Evolutionary conservation across 2,888 invertebrate species (phyloP).

Genomic region (Lepidochrysops patricia): DNA sequence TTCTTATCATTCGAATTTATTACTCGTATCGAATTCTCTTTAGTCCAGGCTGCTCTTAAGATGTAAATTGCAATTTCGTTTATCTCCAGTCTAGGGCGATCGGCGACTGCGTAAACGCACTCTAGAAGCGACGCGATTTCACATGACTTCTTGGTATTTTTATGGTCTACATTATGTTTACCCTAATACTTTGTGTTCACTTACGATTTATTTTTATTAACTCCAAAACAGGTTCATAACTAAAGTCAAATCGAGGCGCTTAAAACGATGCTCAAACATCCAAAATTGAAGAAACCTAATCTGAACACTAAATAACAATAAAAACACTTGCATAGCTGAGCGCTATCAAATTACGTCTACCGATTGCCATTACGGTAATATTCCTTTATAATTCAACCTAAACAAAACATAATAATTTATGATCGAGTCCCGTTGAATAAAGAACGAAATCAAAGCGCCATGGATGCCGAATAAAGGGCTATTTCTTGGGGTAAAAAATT

Average conservation of each 20-base stretch:
- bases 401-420: slow-evolving; percentile 70
- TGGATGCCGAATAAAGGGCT: slow-evolving; percentile 54
- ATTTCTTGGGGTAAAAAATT: slow-evolving; percentile 39
- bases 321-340: slow-evolving; percentile 49
- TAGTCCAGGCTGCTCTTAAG: not conserved
- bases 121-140: not conserved
- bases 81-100: not conserved
- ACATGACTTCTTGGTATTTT: not conserved
- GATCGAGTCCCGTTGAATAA: slow-evolving; percentile 65
- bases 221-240: not conserved
- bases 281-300: slow-evolving; percentile 32
- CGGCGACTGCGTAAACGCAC: not conserved
- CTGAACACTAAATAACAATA: slow-evolving; percentile 46
- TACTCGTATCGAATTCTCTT: not conserved
- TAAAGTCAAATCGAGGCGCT: not conserved
- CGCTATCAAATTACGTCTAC: slow-evolving; percentile 70
- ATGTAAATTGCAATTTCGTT: not conserved
- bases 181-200: not conserved
- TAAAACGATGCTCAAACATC: slow-evolving; percentile 13
- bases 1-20: slow-evolving; percentile 2
- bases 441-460: slow-evolving; percentile 68
- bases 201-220: not conserved
- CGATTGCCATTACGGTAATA: slow-evolving; percentile 71
- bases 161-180: no score
- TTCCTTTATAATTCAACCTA: slow-evolving; percentile 67